Evolutionary conservation across 2,888 invertebrate genomes (phyloP), one percentile per base, ranked within the genome.

Genomic region (Abrostola tripartita): DNA sequence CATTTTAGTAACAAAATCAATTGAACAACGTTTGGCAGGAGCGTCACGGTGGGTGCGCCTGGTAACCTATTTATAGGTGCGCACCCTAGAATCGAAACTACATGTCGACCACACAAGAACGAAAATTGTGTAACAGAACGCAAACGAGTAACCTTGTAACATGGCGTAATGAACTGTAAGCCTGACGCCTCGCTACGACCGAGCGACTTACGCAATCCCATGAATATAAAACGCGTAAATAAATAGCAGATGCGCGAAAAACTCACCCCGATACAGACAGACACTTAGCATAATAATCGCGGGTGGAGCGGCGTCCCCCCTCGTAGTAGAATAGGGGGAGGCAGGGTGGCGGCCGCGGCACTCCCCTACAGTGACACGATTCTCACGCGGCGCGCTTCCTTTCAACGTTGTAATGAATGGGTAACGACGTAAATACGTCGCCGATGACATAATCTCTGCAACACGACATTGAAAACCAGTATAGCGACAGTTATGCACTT

Each of bases 191-290:
- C 82, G 85, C 88, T 85, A 88, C 88, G 87, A 87, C 79, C 87
- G 88, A 88, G 82, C 87, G 85, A 84, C 86, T 87, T 89, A 86
- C 88, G 85, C 89, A 92, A 90, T 89, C 89, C 91, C 82, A 94
- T 94, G 94, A 94, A 94, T 94, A 93, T 92, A 93, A 93, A 94
- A 88, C 90, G 90, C 92, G 92, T 93, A 94, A 94, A 93, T 94
- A 94, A 94, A 94, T 94, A 94, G 92, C 94, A 94, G 94, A 94
- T 94, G 94, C 92, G 93, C 93, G 93, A 93, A 94, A 93, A 93
- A 92, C 87, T 92, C 92, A 88, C 92, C 93, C 93, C 90, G 90
- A 82, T 89, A 88, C 90, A 87, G 88, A 87, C 89, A 90, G 89
- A 93, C 92, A 92, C 93, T 93, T 94, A 92, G 93, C 94, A 93